These are phyloP conservation scores for Lithobius niger DNA, from an alignment of 1,140 invertebrate species.

Conservation along the genomic window DNA sequence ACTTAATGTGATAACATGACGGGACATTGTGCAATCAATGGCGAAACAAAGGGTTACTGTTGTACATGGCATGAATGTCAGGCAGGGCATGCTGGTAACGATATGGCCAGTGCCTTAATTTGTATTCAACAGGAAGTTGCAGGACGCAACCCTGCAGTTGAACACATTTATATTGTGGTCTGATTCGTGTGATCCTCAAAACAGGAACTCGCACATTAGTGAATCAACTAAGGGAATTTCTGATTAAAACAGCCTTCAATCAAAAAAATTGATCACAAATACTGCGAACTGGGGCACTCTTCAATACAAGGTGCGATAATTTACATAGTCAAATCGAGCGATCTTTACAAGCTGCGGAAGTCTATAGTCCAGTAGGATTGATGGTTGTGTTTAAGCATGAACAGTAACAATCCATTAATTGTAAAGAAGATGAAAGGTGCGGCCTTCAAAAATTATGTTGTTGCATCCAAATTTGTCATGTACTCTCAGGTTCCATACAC, in stretches of 20 bases:
- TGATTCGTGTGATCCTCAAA: neutral
- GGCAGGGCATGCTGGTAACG: neutral
- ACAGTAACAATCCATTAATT: neutral
- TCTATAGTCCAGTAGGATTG: neutral
- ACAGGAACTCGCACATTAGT: neutral
- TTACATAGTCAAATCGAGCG: neutral
- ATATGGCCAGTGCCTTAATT: neutral
- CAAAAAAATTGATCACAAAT: neutral
- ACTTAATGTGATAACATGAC: neutral
- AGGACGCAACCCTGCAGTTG: neutral
- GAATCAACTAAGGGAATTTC: neutral
- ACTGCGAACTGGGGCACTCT: constrained; percentile 1
- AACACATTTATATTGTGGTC: constrained; percentile 1
- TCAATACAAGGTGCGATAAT: neutral
- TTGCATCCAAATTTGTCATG: neutral
- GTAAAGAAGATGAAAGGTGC: neutral
- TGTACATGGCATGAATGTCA: neutral
- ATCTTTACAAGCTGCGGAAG: neutral
- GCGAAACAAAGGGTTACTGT: neutral
- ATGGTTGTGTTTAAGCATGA: neutral
- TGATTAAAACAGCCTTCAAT: neutral
- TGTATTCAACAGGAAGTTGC: neutral
- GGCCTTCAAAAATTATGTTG: neutral
- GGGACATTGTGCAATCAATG: neutral
- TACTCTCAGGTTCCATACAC: neutral